Conservation (phyloP, 2,113 vertebrate genomes). For the pig (Sus scrofa) region DNA sequence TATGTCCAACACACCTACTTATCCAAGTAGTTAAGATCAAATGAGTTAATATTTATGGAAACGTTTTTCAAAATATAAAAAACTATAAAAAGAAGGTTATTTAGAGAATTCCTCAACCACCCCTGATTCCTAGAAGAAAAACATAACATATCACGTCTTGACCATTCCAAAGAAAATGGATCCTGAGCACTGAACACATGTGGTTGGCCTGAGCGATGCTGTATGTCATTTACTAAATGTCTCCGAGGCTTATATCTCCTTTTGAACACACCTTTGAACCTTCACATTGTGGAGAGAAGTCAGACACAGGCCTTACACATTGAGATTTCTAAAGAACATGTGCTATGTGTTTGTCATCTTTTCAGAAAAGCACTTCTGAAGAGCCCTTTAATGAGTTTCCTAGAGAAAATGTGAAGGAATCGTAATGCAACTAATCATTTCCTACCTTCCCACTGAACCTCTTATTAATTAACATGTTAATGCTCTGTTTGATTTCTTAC, state of each 20-base stretch:
- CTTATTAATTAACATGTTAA: slow-evolving; percentile 90
- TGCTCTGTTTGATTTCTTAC: slow-evolving; percentile 88
- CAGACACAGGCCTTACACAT: neutral
- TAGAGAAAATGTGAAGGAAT: slow-evolving; percentile 84
- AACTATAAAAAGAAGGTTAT: neutral
- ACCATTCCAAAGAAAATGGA: neutral
- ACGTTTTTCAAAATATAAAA: neutral
- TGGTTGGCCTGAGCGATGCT: neutral
- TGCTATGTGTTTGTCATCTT: slow-evolving; percentile 69
- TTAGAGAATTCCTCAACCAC: neutral
- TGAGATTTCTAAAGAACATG: slow-evolving; percentile 63
- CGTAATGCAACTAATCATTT: slow-evolving; percentile 84
- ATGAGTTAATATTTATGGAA: neutral
- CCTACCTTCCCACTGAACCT: slow-evolving; percentile 85
- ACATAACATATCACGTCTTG: neutral
- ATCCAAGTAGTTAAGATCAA: neutral
- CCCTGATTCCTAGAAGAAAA: slow-evolving; percentile 6
- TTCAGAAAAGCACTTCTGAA: slow-evolving; percentile 82
- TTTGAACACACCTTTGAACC: neutral
- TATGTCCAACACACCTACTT: neutral
- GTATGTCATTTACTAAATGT: neutral
- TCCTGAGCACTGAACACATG: fast-evolving
- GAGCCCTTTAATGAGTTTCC: slow-evolving; percentile 87
- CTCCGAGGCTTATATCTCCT: neutral
- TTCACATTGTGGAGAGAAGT: neutral